phyloP scores from a whole-genome alignment of 2,113 vertebrate species.

The Galbula dea region DNA sequence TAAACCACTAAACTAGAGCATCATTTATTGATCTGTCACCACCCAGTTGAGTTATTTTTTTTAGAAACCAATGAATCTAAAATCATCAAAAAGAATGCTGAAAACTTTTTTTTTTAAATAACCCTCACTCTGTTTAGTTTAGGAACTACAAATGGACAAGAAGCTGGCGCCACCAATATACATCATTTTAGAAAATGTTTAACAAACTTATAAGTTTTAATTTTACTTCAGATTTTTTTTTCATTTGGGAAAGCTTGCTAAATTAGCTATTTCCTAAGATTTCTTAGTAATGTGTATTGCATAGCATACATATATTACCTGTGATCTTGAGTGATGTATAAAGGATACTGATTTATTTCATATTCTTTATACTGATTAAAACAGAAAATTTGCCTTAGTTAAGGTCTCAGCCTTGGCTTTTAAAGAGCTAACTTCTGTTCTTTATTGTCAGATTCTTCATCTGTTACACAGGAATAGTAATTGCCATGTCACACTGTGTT shows the following conservation, averaged over 20 bases:
- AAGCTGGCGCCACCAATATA: background rate
- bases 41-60: background rate
- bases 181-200: background rate
- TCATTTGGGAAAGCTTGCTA: background rate
- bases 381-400: background rate
- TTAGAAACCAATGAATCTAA: background rate
- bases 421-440: background rate
- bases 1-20: background rate
- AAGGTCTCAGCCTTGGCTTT: background rate
- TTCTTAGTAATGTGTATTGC: background rate
- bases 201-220: background rate
- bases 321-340: background rate
- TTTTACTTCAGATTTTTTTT: background rate
- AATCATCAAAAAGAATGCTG: background rate
- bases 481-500: background rate
- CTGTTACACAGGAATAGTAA: background rate
- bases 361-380: background rate
- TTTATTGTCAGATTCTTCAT: background rate
- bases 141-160: background rate
- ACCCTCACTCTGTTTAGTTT: background rate
- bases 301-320: background rate
- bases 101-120: background rate
- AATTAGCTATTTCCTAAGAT: background rate
- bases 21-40: background rate
- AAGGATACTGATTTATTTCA: background rate